Base-by-base conservation (phyloP, 2,888 invertebrate species). In the Euplexia lucipara region DNA sequence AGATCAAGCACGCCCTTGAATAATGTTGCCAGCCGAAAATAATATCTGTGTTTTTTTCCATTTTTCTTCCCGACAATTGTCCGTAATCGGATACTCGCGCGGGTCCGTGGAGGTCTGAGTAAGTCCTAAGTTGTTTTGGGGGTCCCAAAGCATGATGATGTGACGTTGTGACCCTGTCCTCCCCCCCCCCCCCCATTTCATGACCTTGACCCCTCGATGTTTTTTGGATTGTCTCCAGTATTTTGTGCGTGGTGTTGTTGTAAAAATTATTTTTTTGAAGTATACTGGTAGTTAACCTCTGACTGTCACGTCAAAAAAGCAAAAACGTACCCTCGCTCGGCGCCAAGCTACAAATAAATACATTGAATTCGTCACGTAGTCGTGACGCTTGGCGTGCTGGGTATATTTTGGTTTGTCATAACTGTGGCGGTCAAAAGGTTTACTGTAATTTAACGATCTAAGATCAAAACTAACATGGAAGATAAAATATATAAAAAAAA, bases 71-170 rank as follows among this genome's bases (percentile, higher is more conserved):
- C 86, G 84, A 90, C 90, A 88, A 92, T 94, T 94, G 95, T 95
- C 95, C 95, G 94, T 88, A 86, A 90, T 91, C 94, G 95, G 95
- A 93, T 92, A 86, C 87, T 92, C 90, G 91, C 91, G 89, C 95
- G 94, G 88, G 88, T 94, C 84, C 85, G 86, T 95, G 95, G 95
- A 95, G 95, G 95, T 92, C 86, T 95, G 84, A 95, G 95, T 95
- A 95, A 95, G 95, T 95, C 86, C 87, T n/a, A 85, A 76, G 78
- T 78, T 72, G 66, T 79, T 81, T 73, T 72, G 83, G 86, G 79
- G 72, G 77, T 68, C 81, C 72, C 73, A 75, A 78, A 83, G 89
- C 90, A 90, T 91, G 89, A 82, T 60, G 81, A 82, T 85, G 83
- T 81, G 77, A 76, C 63, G 81, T 66, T 78, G 64, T 80, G 66